phyloP scores from a whole-genome alignment of 2,113 vertebrate genomes.

The Onychostruthus taczanowskii region DNA sequence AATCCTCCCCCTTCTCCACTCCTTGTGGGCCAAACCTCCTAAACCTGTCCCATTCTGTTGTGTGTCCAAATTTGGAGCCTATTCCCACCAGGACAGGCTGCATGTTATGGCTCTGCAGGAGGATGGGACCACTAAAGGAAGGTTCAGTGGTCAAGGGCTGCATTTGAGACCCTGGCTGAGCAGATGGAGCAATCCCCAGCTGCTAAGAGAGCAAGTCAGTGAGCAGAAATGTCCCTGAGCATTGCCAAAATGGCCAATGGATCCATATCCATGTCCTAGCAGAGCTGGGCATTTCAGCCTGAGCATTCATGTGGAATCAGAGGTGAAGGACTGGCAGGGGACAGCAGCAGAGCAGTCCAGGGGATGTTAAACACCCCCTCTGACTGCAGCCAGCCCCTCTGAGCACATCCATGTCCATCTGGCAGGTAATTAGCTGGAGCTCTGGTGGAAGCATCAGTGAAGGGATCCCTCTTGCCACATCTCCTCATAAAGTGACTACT shows the following conservation, averaged over 20 bases:
- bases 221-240: not conserved
- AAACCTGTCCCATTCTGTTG: not conserved
- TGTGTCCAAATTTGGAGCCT: not conserved
- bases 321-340: not conserved
- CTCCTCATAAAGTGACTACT: not conserved
- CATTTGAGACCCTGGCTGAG: not conserved
- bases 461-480: slow-evolving; percentile 14
- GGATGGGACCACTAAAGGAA: not conserved
- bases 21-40: not conserved
- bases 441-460: not conserved
- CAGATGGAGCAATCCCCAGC: not conserved
- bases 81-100: not conserved
- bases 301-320: not conserved
- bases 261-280: fast-evolving
- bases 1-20: not conserved
- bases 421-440: not conserved
- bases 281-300: not conserved
- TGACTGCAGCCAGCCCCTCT: not conserved
- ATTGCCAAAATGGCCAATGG: not conserved
- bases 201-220: not conserved
- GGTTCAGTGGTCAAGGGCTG: not conserved
- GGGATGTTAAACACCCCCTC: not conserved
- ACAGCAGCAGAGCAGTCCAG: not conserved
- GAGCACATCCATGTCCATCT: not conserved
- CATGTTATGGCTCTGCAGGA: not conserved